These are phyloP conservation scores for Phylloscopus collybita DNA, from an alignment of 2,797 vertebrate species.

Conservation along the genomic window DNA sequence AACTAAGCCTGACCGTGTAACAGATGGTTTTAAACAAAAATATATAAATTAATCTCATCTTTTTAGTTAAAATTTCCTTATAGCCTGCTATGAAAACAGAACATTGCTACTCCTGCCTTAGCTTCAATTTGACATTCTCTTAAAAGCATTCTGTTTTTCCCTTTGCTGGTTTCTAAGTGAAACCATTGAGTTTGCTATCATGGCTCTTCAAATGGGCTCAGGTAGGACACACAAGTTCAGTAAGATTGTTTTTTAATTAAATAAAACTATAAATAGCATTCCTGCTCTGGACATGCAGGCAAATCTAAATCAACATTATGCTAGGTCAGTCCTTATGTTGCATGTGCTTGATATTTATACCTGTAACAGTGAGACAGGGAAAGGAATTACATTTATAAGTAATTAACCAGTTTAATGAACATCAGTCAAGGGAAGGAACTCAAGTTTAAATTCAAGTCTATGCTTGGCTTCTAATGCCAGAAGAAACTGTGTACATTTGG, in stretches of 20 bases:
- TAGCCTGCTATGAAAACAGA: background rate
- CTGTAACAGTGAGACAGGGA: background rate
- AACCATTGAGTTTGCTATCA: background rate
- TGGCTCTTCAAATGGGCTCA: background rate
- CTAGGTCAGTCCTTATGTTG: background rate
- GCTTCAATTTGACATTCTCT: background rate
- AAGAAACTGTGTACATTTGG: background rate
- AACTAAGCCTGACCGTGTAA: background rate
- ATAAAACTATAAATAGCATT: background rate
- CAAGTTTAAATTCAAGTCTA: slow-evolving; percentile 32
- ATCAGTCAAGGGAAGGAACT: background rate
- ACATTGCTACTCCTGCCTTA: background rate
- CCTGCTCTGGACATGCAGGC: background rate
- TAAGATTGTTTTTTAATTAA: background rate
- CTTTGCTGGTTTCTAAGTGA: background rate
- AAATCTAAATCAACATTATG: background rate
- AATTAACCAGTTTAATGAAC: slow-evolving; percentile 17
- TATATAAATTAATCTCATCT: background rate
- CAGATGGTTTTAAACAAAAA: background rate
- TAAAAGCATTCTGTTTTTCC: background rate
- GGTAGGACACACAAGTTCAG: background rate
- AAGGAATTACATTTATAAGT: background rate
- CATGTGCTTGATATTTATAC: background rate
- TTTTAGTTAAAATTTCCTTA: background rate
- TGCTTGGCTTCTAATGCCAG: background rate